phyloP scores from a whole-genome alignment of 2,797 vertebrate species.

The Enteromius anoplus region DNA sequence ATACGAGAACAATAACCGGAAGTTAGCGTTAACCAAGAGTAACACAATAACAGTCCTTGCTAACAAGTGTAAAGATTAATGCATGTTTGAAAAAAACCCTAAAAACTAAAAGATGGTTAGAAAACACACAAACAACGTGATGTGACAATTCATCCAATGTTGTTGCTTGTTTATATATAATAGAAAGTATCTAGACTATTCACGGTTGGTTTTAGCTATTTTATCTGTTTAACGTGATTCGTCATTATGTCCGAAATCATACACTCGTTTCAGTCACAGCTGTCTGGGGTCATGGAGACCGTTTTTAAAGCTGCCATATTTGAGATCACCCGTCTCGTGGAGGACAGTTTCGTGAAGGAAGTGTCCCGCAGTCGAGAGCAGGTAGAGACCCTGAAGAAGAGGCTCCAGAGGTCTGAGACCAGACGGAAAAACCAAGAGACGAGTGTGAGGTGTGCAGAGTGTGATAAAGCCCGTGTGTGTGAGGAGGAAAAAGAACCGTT shows the following conservation, averaged over 20 bases:
- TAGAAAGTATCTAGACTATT: not conserved
- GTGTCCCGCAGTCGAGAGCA: conserved; percentile 76
- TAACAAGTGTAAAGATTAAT: not conserved
- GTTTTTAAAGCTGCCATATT: conserved; percentile 83
- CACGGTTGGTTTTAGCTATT: no score
- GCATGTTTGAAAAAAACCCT: not conserved
- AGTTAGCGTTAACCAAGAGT: not conserved
- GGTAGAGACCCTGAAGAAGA: conserved; percentile 75
- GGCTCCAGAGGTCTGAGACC: conserved; percentile 74
- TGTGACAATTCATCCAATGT: not conserved
- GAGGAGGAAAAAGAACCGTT: conserved; percentile 45
- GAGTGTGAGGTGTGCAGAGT: conserved; percentile 65
- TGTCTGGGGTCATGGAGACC: conserved; percentile 81
- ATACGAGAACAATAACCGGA: not conserved
- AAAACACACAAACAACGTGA: not conserved
- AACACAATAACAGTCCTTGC: not conserved
- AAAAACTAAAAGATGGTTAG: not conserved
- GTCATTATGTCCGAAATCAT: conserved; percentile 73
- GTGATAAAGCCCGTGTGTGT: conserved; percentile 61
- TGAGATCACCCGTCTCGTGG: conserved; percentile 80
- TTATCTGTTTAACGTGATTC: not conserved
- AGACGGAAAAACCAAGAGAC: conserved; percentile 63
- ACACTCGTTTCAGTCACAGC: conserved; percentile 78
- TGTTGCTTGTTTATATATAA: not conserved
- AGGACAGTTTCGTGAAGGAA: conserved; percentile 80